Percentiles rank a stretch among this genome's conserved stretches.
Conservation (phyloP, 1,140 invertebrate genomes). For the Parasteatoda tepidariorum region DNA sequence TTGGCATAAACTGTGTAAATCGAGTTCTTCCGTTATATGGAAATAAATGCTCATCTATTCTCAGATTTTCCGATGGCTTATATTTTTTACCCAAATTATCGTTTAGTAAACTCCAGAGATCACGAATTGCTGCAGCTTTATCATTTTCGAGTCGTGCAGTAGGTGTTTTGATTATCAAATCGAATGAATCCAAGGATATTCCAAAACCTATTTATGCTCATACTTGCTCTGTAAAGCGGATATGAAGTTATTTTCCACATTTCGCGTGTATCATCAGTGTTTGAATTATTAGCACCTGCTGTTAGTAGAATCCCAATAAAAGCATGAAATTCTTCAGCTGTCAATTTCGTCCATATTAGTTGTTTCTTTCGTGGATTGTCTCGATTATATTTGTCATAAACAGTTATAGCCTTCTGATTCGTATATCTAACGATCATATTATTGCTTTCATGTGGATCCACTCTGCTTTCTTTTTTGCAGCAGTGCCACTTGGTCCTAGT, state of each 20-base stretch:
- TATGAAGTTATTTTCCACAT: slow-evolving; percentile 11
- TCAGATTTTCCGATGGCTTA: background rate
- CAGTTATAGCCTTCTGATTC: background rate
- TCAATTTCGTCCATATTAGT: background rate
- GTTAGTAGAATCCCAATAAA: background rate
- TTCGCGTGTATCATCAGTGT: background rate
- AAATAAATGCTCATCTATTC: slow-evolving; percentile 3
- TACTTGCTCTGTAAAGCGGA: background rate
- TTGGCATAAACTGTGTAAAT: background rate
- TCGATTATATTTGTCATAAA: background rate
- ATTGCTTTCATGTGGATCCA: too few species aligned
- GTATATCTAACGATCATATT: background rate
- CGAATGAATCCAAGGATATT: background rate
- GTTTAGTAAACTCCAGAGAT: background rate
- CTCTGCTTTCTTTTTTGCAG: too few species aligned
- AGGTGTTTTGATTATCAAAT: background rate
- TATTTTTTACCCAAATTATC: background rate
- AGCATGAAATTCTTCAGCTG: background rate
- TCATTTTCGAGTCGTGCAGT: background rate
- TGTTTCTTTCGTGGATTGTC: background rate
- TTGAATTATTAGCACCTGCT: background rate
- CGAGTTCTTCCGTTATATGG: background rate
- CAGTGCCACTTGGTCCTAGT: too few species aligned
- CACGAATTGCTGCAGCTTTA: background rate
- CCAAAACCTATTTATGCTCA: background rate